Evolutionary conservation across 2,888 invertebrate genomes (phyloP), one percentile per base, ranked within the genome.

Genomic region (Octodonta nipae): DNA sequence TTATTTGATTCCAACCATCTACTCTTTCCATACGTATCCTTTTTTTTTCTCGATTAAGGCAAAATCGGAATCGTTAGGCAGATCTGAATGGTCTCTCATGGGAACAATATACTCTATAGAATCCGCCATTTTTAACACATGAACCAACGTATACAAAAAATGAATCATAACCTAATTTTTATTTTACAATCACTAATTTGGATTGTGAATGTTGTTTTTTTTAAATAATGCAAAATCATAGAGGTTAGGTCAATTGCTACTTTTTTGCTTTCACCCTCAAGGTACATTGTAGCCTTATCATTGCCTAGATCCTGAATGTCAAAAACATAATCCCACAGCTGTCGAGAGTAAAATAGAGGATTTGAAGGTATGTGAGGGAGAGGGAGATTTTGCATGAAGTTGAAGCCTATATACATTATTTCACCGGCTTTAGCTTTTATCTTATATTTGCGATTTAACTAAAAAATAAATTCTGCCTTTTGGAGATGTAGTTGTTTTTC

Each of bases 361-460:
- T 38, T 43, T 3, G 36, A 32, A 14, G 34, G 37, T 12, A 40
- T 40, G 41, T n/a, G n/a, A n/a, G n/a, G n/a, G n/a, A n/a, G n/a
- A n/a, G n/a, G n/a, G n/a, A n/a, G n/a, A n/a, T n/a, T 41, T 30
- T 43, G 38, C 41, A 40, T 37, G 26, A 36, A 41, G 31, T 40
- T 37, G 39, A 41, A 43, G 15, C 15, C 26, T 12, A 30, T 25
- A 27, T 30, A 34, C 11, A 17, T 17, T 8, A 35, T 16, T 35
- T 31, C 30, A 17, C 31, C 31, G 20, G 35, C 30, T 28, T 33
- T 36, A 13, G 34, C 41, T 27, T 35, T 5, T 12, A 16, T 29
- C 35, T 38, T 41, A 25, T 35, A 40, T 15, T 17, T 35, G 28
- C 28, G 40, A 30, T 34, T 40, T 29, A 27, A n/a, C n/a, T n/a